Evolutionary conservation across 1,140 invertebrate species (phyloP).

Genomic region (Aricia agestis): DNA sequence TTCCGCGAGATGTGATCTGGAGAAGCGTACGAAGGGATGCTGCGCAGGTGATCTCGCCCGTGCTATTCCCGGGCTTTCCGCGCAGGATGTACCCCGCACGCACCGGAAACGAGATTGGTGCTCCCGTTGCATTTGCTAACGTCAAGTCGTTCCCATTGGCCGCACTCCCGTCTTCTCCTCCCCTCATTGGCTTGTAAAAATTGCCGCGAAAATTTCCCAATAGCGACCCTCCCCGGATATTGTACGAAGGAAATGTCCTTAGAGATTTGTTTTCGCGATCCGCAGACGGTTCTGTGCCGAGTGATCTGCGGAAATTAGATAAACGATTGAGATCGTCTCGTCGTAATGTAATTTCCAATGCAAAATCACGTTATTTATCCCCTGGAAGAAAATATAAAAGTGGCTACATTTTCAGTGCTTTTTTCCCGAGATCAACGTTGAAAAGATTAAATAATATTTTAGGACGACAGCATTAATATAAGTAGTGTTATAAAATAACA

Average conservation of each 20-base stretch:
- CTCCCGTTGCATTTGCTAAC: constrained; percentile 47
- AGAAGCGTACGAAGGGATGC: constrained; percentile 54
- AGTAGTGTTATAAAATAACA: not conserved
- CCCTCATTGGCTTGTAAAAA: constrained; percentile 45
- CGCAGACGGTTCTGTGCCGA: constrained; percentile 51
- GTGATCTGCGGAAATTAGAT: constrained; percentile 60
- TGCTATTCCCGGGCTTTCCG: constrained; percentile 70
- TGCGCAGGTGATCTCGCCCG: constrained; percentile 58
- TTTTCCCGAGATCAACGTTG: not conserved
- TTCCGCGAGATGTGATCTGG: constrained; percentile 71
- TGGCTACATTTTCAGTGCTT: not conserved
- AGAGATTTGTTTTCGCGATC: constrained; percentile 67
- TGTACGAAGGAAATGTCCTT: constrained; percentile 67
- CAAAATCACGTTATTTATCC: constrained; percentile 26
- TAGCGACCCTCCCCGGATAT: constrained; percentile 53
- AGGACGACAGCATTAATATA: not conserved
- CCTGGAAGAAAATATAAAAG: not conserved
- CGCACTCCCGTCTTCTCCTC: constrained; percentile 13
- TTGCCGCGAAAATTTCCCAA: constrained; percentile 56
- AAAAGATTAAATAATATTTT: not conserved
- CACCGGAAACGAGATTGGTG: constrained; percentile 60
- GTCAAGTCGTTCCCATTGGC: constrained; percentile 47
- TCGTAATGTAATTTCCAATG: constrained; percentile 39
- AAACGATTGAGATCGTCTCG: constrained; percentile 38
- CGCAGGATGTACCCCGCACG: constrained; percentile 61